These are phyloP conservation scores for Neoniphon sammara DNA, from an alignment of 2,797 vertebrate genomes.

Conservation along the genomic window DNA sequence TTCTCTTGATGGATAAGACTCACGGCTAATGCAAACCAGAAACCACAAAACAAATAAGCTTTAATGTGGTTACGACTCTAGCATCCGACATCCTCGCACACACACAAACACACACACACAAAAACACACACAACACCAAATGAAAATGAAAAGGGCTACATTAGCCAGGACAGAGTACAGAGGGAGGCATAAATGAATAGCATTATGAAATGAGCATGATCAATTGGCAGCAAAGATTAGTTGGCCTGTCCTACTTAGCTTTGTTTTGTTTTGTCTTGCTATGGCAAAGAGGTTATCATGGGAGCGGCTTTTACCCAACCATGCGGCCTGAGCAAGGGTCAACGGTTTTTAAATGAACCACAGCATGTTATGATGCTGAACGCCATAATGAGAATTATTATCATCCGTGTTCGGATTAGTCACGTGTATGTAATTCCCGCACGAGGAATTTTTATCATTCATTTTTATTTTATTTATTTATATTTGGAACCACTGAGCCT, in stretches of 20 bases:
- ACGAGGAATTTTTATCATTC: constrained; percentile 44
- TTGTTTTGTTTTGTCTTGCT: constrained; percentile 28
- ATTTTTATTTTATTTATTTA: constrained; percentile 58
- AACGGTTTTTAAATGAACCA: constrained; percentile 51
- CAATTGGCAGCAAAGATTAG: constrained; percentile 67
- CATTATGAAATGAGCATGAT: constrained; percentile 71
- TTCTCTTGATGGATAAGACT: constrained; percentile 65
- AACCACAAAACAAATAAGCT: constrained; percentile 64
- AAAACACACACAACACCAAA: constrained; percentile 27
- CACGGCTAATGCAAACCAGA: constrained; percentile 75
- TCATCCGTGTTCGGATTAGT: constrained; percentile 51
- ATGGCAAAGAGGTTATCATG: constrained; percentile 24
- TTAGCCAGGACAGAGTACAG: constrained; percentile 63
- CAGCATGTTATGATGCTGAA: constrained; percentile 30
- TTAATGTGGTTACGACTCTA: constrained; percentile 66
- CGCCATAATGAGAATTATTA: constrained; percentile 57
- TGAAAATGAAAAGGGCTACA: constrained; percentile 67
- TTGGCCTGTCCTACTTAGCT: constrained; percentile 55
- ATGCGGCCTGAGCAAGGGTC: constrained; percentile 50
- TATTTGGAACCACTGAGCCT: constrained; percentile 33
- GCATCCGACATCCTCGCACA: constrained; percentile 52
- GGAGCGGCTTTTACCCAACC: constrained; percentile 33
- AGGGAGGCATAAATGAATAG: constrained; percentile 72
- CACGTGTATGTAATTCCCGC: constrained; percentile 50
- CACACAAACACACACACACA: constrained; percentile 16